Conservation (phyloP, 2,113 vertebrate species). For the Elephantulus edwardii region DNA sequence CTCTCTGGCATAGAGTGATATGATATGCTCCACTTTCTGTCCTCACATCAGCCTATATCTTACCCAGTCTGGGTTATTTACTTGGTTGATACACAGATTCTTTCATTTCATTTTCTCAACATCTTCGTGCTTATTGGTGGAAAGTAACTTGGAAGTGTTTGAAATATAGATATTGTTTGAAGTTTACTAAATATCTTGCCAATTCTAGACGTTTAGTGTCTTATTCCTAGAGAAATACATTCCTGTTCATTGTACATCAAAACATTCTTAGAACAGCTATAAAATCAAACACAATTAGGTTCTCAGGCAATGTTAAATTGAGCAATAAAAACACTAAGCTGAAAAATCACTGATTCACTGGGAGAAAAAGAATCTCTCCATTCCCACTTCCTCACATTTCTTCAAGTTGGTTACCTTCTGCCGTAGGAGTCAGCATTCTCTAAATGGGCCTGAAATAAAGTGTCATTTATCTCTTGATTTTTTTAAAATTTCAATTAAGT, state of each 20-base stretch:
- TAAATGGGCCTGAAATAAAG: slow-evolving; percentile 11
- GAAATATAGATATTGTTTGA: background rate
- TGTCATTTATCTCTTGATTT: slow-evolving; percentile 6
- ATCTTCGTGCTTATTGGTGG: background rate
- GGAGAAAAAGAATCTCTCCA: background rate
- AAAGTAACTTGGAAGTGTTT: background rate
- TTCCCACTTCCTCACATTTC: background rate
- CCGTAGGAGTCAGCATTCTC: slow-evolving; percentile 17
- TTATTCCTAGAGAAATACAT: slow-evolving; percentile 49
- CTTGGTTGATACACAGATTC: background rate
- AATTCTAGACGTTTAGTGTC: slow-evolving; percentile 36
- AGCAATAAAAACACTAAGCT: slow-evolving; percentile 47
- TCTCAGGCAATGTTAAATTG: slow-evolving; percentile 54
- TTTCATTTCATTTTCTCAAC: background rate
- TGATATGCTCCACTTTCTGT: background rate
- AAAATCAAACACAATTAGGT: slow-evolving; percentile 46
- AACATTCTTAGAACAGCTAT: slow-evolving; percentile 38
- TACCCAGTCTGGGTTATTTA: background rate
- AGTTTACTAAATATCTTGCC: slow-evolving; percentile 3
- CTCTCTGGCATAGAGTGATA: background rate
- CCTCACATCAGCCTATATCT: background rate
- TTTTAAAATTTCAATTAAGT: slow-evolving; percentile 34
- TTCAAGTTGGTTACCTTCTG: slow-evolving; percentile 28
- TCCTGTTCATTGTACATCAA: slow-evolving; percentile 32
- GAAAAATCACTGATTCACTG: slow-evolving; percentile 30